These are phyloP conservation scores for Salmo trutta DNA, from an alignment of 2,797 vertebrate genomes.

Conservation along the genomic window DNA sequence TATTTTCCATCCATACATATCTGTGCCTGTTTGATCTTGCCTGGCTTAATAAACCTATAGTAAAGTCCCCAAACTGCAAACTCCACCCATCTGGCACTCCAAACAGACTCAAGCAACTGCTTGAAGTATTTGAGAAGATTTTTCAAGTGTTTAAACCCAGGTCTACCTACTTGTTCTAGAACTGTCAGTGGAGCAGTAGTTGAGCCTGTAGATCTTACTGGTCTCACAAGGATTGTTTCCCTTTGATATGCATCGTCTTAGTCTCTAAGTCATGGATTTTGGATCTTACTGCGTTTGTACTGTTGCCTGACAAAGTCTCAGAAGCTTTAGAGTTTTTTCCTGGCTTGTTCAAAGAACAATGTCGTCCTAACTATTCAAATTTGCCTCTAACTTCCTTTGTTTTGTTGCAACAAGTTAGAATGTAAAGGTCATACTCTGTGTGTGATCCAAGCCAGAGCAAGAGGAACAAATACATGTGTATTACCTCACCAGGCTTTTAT, in stretches of 20 bases:
- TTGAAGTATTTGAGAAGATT: no score
- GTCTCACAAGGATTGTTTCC: constrained; percentile 16
- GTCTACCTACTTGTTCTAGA: neutral
- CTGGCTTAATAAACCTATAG: no score
- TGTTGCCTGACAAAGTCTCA: neutral
- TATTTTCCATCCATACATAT: constrained; percentile 26
- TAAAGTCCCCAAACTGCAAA: no score
- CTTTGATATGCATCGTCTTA: constrained; percentile 15
- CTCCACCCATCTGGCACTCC: no score
- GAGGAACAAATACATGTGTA: neutral
- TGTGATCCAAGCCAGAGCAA: neutral
- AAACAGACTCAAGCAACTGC: no score
- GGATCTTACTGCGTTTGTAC: neutral
- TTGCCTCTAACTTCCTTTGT: neutral
- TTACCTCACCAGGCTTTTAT: constrained; percentile 12
- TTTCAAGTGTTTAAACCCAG: no score
- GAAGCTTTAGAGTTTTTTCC: neutral
- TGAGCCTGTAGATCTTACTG: constrained; percentile 16
- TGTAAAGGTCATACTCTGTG: neutral
- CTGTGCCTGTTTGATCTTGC: no score
- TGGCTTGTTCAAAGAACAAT: neutral
- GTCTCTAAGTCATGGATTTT: constrained; percentile 1
- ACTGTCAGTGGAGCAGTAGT: constrained; percentile 25
- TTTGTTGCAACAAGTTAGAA: neutral
- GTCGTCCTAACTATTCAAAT: neutral